Conservation (phyloP, 2,888 invertebrate genomes). For the Bellardia bayeri region DNA sequence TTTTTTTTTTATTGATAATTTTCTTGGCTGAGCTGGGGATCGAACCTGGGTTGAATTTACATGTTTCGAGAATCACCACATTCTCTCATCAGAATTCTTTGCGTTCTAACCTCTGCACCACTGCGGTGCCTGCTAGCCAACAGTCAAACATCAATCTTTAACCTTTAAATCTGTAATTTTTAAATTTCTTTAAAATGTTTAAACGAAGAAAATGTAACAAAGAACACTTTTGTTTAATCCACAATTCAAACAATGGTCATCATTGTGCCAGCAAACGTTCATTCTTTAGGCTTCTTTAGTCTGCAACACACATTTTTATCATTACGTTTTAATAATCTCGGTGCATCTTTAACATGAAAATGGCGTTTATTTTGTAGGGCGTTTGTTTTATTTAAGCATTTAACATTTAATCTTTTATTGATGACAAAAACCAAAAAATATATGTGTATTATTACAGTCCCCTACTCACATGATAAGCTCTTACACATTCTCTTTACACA, state of each 20-base stretch:
- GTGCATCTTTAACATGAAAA: conserved; percentile 58
- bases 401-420: conserved; percentile 52
- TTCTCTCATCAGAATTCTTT: too few species aligned
- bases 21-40: too few species aligned
- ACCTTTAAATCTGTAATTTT: too few species aligned
- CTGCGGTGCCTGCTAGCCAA: too few species aligned
- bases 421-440: conserved; percentile 20
- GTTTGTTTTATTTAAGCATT: conserved; percentile 17
- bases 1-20: too few species aligned
- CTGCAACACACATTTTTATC: conserved; percentile 2
- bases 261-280: neutral
- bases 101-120: too few species aligned
- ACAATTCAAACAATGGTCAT: conserved; percentile 30
- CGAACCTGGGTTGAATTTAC: too few species aligned
- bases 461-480: neutral
- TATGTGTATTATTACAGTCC: too few species aligned
- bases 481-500: neutral
- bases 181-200: neutral
- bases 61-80: too few species aligned
- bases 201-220: neutral
- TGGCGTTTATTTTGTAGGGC: conserved; percentile 56
- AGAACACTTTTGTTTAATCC: conserved; percentile 21
- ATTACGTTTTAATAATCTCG: conserved; percentile 39
- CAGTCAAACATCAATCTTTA: too few species aligned
- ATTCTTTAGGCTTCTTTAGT: neutral